Evolutionary conservation across 2,797 vertebrate genomes (phyloP), one percentile per base, ranked within the genome.

Genomic region (Rhadinocentrus ornatus): DNA sequence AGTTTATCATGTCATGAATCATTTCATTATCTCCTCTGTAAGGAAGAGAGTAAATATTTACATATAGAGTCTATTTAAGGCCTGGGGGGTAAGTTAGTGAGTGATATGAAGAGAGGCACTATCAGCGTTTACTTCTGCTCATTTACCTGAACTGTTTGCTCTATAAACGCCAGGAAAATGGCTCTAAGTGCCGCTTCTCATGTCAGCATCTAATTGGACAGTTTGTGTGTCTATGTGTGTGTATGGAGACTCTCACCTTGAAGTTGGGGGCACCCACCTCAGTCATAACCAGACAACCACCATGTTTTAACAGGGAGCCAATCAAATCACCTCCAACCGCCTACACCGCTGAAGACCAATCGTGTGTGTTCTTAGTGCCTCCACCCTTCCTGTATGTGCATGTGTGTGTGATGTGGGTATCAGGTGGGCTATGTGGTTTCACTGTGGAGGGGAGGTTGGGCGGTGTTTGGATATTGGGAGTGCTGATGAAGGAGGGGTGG

Each of bases 401-500:
- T 46, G 41, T 57, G 62, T 57, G 62, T 69, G 44, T 44, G 59
- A 77, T 69, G 29, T 81, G 73, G 67, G 56, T 70, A 61, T 80
- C 68, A 83, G 72, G 75, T 78, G 66, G 77, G 61, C 63, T 79
- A 58, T 65, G 34, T 6, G 26, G 26, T 63, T 71, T 63, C 69
- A 37, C 65, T 26, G 63, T 58, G 54, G 37, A 71, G 62, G 20
- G 39, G 50, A 76, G 60, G 62, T 54, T 64, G 57, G 64, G 46
- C 48, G 66, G 66, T 81, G 66, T 78, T 76, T 71, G 32, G 62
- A 83, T 71, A 72, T 58, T 65, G 59, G 69, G 65, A 61, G 70
- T 57, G 70, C 53, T 80, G 82, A 80, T 73, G 76, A 80, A 86
- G 63, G 71, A 71, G 24, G 71, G 73, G 65, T 53, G 63, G 68